A percentile compares a stretch with the other conserved stretches of the same genome.
These are phyloP conservation scores for Salvator merianae DNA, from an alignment of 2,113 vertebrate genomes.

Conservation along the genomic window DNA sequence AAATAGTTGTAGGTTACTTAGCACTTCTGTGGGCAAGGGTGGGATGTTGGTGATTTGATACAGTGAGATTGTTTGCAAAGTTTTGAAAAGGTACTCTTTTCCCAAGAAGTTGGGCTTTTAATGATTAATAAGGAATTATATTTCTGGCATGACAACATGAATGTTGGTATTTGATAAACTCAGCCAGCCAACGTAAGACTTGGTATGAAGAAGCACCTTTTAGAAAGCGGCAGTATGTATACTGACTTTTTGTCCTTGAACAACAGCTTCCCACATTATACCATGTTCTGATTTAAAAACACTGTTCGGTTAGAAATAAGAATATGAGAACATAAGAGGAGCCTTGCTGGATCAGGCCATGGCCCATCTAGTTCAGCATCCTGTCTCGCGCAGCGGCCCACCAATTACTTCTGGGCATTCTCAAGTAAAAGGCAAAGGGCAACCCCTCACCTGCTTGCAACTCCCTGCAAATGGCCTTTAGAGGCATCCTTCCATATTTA, in stretches of 20 bases:
- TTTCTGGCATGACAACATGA: background rate
- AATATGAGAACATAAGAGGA: too few relatives aligned
- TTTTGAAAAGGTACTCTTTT: background rate
- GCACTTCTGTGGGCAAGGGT: background rate
- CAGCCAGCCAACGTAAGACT: background rate
- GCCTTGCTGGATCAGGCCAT: too few relatives aligned
- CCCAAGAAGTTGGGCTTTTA: background rate
- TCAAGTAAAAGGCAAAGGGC: too few relatives aligned
- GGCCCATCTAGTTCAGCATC: too few relatives aligned
- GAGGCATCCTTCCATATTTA: background rate
- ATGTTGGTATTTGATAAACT: background rate
- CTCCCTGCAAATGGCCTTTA: too few relatives aligned
- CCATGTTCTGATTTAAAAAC: background rate
- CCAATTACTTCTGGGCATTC: too few relatives aligned
- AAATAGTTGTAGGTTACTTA: background rate
- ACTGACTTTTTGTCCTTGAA: background rate
- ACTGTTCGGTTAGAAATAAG: background rate
- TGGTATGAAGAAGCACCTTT: background rate
- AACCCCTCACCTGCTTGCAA: too few relatives aligned
- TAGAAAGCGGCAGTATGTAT: background rate
- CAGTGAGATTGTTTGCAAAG: background rate
- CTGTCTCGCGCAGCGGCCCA: too few relatives aligned
- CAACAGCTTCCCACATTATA: background rate
- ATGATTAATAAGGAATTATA: background rate
- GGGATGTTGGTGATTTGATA: background rate